phyloP scores from a whole-genome alignment of 2,797 vertebrate species.

The Cryptoblepharus egeriae region DNA sequence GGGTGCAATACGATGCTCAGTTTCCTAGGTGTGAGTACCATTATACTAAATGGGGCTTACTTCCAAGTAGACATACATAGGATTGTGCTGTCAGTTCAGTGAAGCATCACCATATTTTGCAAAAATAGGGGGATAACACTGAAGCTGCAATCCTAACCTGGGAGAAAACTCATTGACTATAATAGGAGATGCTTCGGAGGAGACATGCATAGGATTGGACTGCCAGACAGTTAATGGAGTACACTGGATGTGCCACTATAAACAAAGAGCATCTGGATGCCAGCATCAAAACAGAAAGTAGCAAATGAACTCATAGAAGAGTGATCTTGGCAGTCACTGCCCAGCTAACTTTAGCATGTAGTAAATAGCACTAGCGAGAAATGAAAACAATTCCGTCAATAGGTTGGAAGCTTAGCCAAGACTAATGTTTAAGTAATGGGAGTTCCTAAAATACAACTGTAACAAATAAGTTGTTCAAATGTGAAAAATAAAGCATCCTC shows the following conservation, averaged over 20 bases:
- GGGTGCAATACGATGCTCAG: too few species aligned
- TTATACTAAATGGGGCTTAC: too few species aligned
- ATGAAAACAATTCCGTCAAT: neutral
- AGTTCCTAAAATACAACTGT: neutral
- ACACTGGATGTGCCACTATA: neutral
- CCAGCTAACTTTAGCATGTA: slow-evolving; percentile 21
- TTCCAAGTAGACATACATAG: too few species aligned
- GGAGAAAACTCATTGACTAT: too few species aligned
- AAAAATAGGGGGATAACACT: neutral
- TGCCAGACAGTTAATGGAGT: neutral
- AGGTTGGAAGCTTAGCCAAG: neutral
- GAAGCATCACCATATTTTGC: neutral
- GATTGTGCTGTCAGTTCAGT: neutral
- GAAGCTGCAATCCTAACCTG: too few species aligned
- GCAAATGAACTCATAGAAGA: slow-evolving; percentile 27
- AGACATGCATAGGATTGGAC: too few species aligned
- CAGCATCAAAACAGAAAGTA: slow-evolving; percentile 11
- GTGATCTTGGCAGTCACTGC: neutral
- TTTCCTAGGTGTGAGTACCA: too few species aligned
- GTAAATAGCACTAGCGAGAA: slow-evolving; percentile 19
- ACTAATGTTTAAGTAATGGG: neutral
- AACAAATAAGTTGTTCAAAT: neutral
- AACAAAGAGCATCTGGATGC: neutral
- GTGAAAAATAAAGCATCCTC: neutral
- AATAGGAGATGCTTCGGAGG: too few species aligned